A percentile compares a stretch with the other conserved stretches of the same genome.
phyloP scores from a whole-genome alignment of 1,140 invertebrate genomes.

The Drosophila chauvacae region DNA sequence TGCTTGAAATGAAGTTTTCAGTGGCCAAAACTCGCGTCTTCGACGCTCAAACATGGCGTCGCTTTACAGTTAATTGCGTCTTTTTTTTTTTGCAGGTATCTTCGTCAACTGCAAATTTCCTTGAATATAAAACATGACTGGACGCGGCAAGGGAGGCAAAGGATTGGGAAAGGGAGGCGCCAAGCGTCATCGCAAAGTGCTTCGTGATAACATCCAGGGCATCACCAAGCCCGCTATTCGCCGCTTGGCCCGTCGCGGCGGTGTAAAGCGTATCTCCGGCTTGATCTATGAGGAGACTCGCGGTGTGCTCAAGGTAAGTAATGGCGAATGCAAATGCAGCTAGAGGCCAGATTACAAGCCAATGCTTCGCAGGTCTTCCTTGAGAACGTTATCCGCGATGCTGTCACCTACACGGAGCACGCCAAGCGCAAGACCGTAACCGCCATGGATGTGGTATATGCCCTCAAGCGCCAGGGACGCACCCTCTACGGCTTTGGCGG shows the following conservation, averaged over 20 bases:
- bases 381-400: slow-evolving; percentile 93
- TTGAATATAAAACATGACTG: slow-evolving; percentile 85
- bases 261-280: slow-evolving; percentile 91
- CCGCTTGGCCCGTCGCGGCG: slow-evolving; percentile 89
- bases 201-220: slow-evolving; percentile 91
- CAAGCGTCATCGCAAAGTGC: slow-evolving; percentile 89
- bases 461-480: slow-evolving; percentile 92
- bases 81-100: slow-evolving; percentile 18
- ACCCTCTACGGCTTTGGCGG: slow-evolving; percentile 89
- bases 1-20: not conserved
- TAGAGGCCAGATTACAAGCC: slow-evolving; percentile 57
- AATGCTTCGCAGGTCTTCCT: slow-evolving; percentile 89
- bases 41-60: slow-evolving; percentile 46
- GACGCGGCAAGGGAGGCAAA: slow-evolving; percentile 89
- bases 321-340: slow-evolving; percentile 76
- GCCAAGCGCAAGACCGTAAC: slow-evolving; percentile 93
- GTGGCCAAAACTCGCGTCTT: not conserved
- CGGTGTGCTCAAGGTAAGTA: slow-evolving; percentile 90
- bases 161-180: slow-evolving; percentile 89
- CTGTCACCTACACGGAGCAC: slow-evolving; percentile 93
- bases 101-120: slow-evolving; percentile 13
- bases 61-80: slow-evolving; percentile 34
- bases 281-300: slow-evolving; percentile 90
- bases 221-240: slow-evolving; percentile 86
- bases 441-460: slow-evolving; percentile 95